phyloP scores from a whole-genome alignment of 2,113 vertebrate species.

The Cochlearius cochlearius region DNA sequence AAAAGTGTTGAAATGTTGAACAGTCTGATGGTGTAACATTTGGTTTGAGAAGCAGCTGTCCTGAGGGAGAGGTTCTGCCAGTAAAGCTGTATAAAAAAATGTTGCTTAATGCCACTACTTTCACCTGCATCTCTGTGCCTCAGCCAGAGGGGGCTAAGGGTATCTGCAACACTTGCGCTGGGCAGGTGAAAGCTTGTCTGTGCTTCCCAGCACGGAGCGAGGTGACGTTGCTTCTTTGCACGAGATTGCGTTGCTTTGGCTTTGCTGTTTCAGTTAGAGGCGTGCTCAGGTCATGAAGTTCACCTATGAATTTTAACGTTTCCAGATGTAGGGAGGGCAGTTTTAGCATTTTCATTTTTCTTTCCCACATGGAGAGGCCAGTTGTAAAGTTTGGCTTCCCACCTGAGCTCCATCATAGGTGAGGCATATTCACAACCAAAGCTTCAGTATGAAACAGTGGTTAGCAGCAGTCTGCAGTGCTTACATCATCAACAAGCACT shows the following conservation, averaged over 20 bases:
- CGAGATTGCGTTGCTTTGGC: background rate
- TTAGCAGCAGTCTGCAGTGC: background rate
- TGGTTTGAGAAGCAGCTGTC: background rate
- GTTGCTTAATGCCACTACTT: background rate
- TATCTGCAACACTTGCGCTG: background rate
- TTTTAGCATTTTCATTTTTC: background rate
- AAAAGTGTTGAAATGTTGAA: background rate
- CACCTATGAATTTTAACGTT: background rate
- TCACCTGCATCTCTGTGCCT: background rate
- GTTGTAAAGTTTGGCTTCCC: background rate
- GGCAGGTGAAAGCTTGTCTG: background rate
- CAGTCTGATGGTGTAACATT: background rate
- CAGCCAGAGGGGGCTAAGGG: background rate
- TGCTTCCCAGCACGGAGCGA: background rate
- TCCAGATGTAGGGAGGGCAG: background rate
- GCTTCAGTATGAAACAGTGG: background rate
- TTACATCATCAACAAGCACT: background rate
- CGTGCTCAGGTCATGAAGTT: background rate
- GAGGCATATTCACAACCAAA: background rate
- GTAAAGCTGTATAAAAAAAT: background rate
- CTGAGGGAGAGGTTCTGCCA: background rate
- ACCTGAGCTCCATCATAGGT: rapidly evolving
- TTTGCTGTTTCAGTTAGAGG: background rate
- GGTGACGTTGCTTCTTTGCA: background rate
- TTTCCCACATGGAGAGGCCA: background rate